Percentiles rank a stretch among this genome's conserved stretches.
Conservation (phyloP, 2,797 vertebrate genomes). For the Acanthurus lineatus region DNA sequence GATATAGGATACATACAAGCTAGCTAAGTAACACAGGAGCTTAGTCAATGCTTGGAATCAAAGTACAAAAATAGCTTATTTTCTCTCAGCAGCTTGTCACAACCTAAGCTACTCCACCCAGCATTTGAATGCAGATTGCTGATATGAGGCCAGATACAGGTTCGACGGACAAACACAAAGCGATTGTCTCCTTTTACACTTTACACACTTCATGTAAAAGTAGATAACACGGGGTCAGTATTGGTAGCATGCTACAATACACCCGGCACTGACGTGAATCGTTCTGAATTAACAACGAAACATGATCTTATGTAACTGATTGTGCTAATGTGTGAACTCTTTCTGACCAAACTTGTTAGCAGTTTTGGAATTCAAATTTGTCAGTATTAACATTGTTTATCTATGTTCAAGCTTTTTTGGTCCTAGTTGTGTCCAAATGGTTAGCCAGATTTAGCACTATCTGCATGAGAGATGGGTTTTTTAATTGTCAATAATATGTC, state of each 20-base stretch:
- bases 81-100: conserved; percentile 54
- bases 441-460: conserved; percentile 91
- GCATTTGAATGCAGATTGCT: conserved; percentile 79
- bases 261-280: conserved; percentile 89
- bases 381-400: conserved; percentile 92
- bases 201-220: conserved; percentile 78
- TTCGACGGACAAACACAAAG: conserved; percentile 71
- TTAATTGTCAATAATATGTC: conserved; percentile 88
- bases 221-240: conserved; percentile 67
- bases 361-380: conserved; percentile 90
- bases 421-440: conserved; percentile 91
- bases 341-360: conserved; percentile 92
- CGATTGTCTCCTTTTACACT: conserved; percentile 74
- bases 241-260: conserved; percentile 87
- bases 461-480: conserved; percentile 94
- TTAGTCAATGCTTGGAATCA: conserved; percentile 57
- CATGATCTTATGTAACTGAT: conserved; percentile 91
- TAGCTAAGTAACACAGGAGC: conserved; percentile 51
- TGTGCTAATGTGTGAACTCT: conserved; percentile 94
- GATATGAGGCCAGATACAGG: conserved; percentile 70
- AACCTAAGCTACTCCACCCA: conserved; percentile 66
- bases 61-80: conserved; percentile 55
- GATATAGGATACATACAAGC: conserved; percentile 72
- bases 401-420: conserved; percentile 90
- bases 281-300: conserved; percentile 85